Evolutionary conservation across 2,888 invertebrate species (phyloP), one percentile per base, ranked within the genome.

Genomic region (Rhyacophila evoluta): DNA sequence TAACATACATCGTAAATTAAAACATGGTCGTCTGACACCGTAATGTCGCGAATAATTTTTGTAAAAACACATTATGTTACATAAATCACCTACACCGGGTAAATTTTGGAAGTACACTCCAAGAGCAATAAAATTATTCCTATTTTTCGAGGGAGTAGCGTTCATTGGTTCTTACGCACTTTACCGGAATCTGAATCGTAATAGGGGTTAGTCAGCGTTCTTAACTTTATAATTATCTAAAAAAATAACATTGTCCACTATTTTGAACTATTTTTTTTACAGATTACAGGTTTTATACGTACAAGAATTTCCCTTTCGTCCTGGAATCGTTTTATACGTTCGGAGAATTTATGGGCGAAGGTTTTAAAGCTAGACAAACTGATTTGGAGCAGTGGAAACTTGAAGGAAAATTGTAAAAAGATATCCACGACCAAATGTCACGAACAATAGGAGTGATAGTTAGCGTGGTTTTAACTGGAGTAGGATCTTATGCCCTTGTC

Each of bases 201-300:
- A 93, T 84, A 90, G 93, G 90, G 93, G 95, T 94, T 87, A 87
- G 88, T 86, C 83, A 19, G 55, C 55, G 8, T 19, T 55, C n/a
- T 19, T 55, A 55, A 55, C 15, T 55, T 19, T 10, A 25, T 10
- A 25, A 55, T 6, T 72, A 15, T 67, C 29, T 25, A 29, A n/a
- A 27, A 25, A 39, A 29, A 73, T 73, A 39, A 29, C 12, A 36
- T 39, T 36, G 19, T n/a, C 37, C 69, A 74, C 69, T 41, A 68
- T 36, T 73, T 25, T 79, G 74, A 73, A 15, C 12, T 19, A 81
- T 81, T 81, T 81, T 81, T 77, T 81, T 89, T 90, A 36, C 87
- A 95, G 95, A 93, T 87, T 93, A 93, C 84, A 92, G 95, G 81
- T 88, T 91, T 83, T 93, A 93, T 85, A 91, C 94, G 86, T 88